Evolutionary conservation across 2,888 invertebrate genomes (phyloP).

Genomic region (Baccha elongata): DNA sequence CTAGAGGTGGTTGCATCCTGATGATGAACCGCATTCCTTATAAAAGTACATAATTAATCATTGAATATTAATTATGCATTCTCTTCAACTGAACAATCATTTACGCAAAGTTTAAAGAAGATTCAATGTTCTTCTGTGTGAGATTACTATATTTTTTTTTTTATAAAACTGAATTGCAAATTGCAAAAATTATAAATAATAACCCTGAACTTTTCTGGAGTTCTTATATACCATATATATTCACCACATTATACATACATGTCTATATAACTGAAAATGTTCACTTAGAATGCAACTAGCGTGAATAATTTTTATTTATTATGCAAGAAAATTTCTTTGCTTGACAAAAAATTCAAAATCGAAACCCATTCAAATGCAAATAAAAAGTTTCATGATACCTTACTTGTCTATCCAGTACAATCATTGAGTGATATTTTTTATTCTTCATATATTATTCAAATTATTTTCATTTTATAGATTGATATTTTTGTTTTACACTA

Average conservation of each 20-base stretch:
- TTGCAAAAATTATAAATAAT: conserved; percentile 45
- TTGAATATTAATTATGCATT: no score
- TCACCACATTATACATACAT: no score
- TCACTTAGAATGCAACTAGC: conserved; percentile 45
- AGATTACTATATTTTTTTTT: neutral
- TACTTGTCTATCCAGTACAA: no score
- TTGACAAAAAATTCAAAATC: conserved; percentile 32
- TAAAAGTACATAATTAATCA: no score
- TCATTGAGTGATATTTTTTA: conserved; percentile 1
- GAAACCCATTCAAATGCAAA: conserved; percentile 53
- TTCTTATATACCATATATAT: no score
- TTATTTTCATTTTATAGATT: conserved; percentile 2
- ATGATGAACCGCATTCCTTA: no score
- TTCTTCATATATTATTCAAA: conserved; percentile 16
- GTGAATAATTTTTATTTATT: conserved; percentile 24
- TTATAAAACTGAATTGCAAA: conserved; percentile 22
- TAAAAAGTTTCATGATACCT: conserved; percentile 10
- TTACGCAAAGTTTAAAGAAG: no score
- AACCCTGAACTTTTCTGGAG: conserved; percentile 47
- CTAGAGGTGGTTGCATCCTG: no score
- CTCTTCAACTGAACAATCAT: no score
- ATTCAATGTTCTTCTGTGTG: no score
- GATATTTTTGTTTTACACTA: neutral
- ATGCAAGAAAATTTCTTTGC: conserved; percentile 39
- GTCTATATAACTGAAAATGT: conserved; percentile 34